These are phyloP conservation scores for Apodemia mormo DNA, from an alignment of 2,888 invertebrate genomes.

Conservation along the genomic window DNA sequence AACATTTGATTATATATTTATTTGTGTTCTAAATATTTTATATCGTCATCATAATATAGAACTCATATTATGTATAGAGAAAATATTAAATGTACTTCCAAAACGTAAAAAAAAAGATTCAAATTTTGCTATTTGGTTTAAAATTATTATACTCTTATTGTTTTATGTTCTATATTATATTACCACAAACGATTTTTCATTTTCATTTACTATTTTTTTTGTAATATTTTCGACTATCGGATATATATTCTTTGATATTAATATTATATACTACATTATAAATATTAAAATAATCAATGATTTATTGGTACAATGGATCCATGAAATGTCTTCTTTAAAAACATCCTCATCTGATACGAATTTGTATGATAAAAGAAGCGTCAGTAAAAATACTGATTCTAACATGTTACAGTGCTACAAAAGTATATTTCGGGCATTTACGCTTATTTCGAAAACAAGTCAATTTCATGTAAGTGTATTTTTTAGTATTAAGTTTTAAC, in stretches of 20 bases:
- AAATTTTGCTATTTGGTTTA: too few relatives aligned
- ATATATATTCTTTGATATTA: too few relatives aligned
- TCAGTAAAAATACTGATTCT: background rate
- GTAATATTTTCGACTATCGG: too few relatives aligned
- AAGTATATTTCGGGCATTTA: background rate
- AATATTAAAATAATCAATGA: background rate
- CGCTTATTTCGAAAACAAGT: background rate
- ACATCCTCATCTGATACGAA: background rate
- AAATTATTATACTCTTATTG: too few relatives aligned
- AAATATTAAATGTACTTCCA: too few relatives aligned
- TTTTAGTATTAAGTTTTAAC: too few relatives aligned
- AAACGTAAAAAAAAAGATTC: too few relatives aligned
- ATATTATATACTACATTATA: background rate
- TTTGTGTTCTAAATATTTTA: background rate
- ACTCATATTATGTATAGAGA: too few relatives aligned
- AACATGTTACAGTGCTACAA: background rate
- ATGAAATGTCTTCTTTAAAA: background rate
- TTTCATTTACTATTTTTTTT: too few relatives aligned
- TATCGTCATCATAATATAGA: background rate
- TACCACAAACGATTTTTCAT: too few relatives aligned
- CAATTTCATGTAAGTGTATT: background rate
- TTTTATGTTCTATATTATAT: too few relatives aligned
- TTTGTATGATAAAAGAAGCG: background rate
- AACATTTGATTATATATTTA: background rate
- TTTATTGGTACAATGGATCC: background rate